Conservation (phyloP, 2,113 vertebrate species). For the Rhombomys opimus region DNA sequence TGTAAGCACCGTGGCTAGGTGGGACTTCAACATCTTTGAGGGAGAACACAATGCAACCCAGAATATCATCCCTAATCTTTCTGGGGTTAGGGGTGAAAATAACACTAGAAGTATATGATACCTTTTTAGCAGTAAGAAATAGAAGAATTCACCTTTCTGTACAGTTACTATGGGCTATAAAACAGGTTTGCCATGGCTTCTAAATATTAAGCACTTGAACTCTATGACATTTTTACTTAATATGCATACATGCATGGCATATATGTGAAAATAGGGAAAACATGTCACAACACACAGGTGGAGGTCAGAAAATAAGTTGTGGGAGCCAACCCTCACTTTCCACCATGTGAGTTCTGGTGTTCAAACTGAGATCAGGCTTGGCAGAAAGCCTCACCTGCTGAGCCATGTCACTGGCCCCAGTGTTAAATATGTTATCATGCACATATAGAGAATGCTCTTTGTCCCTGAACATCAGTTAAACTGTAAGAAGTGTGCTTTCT, state of each 20-base stretch:
- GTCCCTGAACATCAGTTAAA: neutral
- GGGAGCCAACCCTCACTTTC: neutral
- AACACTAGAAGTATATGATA: neutral
- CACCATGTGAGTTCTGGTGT: neutral
- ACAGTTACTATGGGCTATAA: neutral
- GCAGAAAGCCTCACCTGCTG: neutral
- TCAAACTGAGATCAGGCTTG: neutral
- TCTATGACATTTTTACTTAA: neutral
- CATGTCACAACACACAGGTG: neutral
- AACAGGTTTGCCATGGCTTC: neutral
- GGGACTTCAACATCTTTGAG: neutral
- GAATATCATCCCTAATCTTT: conserved; percentile 1
- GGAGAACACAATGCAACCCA: neutral
- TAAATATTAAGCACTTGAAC: neutral
- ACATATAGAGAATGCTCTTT: neutral
- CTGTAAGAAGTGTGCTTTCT: neutral
- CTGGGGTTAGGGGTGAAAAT: neutral
- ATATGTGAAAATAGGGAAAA: too few relatives aligned
- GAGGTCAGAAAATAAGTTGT: neutral
- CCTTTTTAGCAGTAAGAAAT: conserved; percentile 10
- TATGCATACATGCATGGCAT: neutral
- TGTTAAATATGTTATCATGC: neutral
- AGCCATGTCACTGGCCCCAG: neutral
- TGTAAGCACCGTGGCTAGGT: neutral
- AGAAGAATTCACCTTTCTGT: neutral